Evolutionary conservation across 2,797 vertebrate species (phyloP).

Genomic region (Heliangelus exortis): DNA sequence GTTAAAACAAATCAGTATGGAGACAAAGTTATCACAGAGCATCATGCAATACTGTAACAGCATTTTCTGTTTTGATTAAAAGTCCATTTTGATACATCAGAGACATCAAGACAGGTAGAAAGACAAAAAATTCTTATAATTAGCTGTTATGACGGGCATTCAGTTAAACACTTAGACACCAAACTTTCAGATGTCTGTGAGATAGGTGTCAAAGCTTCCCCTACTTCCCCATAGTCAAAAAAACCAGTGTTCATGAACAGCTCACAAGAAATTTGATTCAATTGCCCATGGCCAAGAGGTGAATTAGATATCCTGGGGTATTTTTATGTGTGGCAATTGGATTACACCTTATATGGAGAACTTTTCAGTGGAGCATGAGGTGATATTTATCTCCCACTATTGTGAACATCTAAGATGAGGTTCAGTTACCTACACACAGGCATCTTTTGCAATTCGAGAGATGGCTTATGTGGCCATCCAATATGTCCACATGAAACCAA

Average conservation of each 20-base stretch:
- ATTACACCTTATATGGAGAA: neutral
- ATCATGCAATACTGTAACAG: neutral
- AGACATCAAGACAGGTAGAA: neutral
- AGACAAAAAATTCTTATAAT: neutral
- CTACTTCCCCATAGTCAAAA: neutral
- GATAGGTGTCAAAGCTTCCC: neutral
- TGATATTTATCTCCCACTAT: neutral
- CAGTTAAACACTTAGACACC: neutral
- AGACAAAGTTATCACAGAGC: neutral
- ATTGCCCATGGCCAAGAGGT: neutral
- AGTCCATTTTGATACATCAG: neutral
- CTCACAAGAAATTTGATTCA: neutral
- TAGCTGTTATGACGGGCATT: neutral
- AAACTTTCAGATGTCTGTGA: neutral
- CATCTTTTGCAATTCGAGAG: neutral
- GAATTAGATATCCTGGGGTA: neutral
- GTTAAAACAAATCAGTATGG: neutral
- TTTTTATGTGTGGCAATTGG: neutral
- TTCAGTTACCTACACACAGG: neutral
- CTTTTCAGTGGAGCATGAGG: neutral
- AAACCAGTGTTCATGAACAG: neutral
- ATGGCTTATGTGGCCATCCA: neutral
- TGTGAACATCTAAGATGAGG: neutral
- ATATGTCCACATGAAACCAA: neutral
- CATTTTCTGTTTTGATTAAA: neutral